Base-by-base conservation (phyloP, 1,140 invertebrate genomes). In the Potamilus streckersoni region DNA sequence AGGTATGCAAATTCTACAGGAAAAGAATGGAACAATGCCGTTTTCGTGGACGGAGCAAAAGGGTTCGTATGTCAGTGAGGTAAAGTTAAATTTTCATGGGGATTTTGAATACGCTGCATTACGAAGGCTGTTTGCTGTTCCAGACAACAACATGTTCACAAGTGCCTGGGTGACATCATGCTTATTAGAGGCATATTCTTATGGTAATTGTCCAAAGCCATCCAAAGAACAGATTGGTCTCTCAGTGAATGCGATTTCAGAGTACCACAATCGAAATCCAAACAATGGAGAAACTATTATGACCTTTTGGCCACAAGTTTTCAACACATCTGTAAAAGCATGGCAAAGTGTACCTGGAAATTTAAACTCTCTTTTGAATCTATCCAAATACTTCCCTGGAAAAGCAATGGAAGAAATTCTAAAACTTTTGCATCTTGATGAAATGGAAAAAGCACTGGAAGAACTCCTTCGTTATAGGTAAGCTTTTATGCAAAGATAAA, bases 131-230 rank as follows among this genome's bases (percentile, higher is more conserved):
- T 65, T 82, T 16, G 55, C 62, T 8, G 71, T 87, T 20, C 84
- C 80, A 64, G 85, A 87, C 77, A 85, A 85, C 69, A 85, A 87
- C 73, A 87, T 85, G 83, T 87, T 87, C 62, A 75, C 80, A 14
- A 83, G 84, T 12, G 74, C 81, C 17, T 87, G 83, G 82, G 75
- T 87, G 6, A 81, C 82, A 15, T 71, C 77, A 8, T 78, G 74
- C 57, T 38, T 87, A 16, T 63, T 85, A 8, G 85, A 87, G 68
- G 77, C 83, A 12, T 73, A 73, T 69, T 57, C 64, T 14, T 85
- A 83, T 74, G 83, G 79, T 55, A 76, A 63, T n/a, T 79, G 68
- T 15, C 81, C 80, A 16, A 73, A 67, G 27, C 79, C 75, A 16
- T 67, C 78, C 14, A 59, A 77, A 38, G 31, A 76, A n/a, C 79